Base-by-base conservation (phyloP, 2,113 vertebrate genomes). In the Solea senegalensis region DNA sequence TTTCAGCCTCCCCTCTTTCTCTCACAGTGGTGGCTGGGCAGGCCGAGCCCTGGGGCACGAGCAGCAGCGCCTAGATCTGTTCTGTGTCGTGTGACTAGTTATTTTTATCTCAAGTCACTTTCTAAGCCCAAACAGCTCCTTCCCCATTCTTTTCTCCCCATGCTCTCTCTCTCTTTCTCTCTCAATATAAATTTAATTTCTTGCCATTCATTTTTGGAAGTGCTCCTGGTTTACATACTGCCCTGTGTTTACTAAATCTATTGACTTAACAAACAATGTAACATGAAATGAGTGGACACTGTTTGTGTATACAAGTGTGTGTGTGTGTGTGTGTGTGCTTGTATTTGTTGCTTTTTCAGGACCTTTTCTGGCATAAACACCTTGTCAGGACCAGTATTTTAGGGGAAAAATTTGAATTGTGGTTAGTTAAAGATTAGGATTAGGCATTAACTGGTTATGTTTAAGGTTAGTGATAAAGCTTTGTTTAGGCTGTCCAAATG, bases 91-190 rank as follows among this genome's bases (percentile, higher is more conserved):
- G 89, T 90, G 93, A 94, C 93, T 94, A 90, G 91, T 94, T 95
- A 95, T 97, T 97, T 96, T 96, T 96, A 95, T 95, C 95, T 88
- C 85, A 87, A 92, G 92, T 92, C 91, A 91, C 93, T 78, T 95
- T 93, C 94, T 84, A 87, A 44, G 86, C 89, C 94, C 90, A 80
- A 87, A 92, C 89, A 86, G 91, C 63, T 88, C 89, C 81, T 86
- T 86, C 79, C 86, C 72, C 58, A 69, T 74, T 72, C 68, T 26
- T 66, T 59, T 55, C 63, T 79, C 65, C 12, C 13, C 43, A 13
- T 41, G 67, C 49, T 76, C 63, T 54, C 15, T 53, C 43, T 57
- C 14, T 51, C 41, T 73, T 27, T 15, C 16, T 75, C 10, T 12
- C 45, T 67, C 73, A 27, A 55, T 76, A 77, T 45, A 46, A 16